Conservation (phyloP, 2,113 vertebrate genomes). For the Ceyx margarethae region DNA sequence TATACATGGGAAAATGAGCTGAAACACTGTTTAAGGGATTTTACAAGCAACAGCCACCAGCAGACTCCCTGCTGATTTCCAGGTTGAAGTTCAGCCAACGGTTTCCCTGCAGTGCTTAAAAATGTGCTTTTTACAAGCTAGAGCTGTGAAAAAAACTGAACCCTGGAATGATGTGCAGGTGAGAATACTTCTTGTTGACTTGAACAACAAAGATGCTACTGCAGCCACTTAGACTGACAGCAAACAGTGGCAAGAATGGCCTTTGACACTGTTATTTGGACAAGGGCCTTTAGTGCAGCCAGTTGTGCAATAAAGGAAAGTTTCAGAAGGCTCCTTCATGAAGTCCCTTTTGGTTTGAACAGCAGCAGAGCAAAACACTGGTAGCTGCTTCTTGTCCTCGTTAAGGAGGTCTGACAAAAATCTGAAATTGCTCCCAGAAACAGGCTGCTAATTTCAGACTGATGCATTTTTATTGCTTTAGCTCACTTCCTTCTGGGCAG, state of each 20-base stretch:
- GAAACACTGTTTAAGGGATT: neutral
- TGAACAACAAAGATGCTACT: neutral
- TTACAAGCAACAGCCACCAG: neutral
- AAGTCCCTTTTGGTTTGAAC: neutral
- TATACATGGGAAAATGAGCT: neutral
- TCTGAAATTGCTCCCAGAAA: neutral
- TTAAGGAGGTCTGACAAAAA: neutral
- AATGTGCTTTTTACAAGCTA: neutral
- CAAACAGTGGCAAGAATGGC: neutral
- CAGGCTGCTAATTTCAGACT: neutral
- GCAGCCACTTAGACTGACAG: neutral
- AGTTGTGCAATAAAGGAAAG: neutral
- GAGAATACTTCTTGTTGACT: neutral
- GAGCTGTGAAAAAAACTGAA: neutral
- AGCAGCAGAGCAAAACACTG: neutral
- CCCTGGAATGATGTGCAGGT: neutral
- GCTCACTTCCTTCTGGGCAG: constrained; percentile 47
- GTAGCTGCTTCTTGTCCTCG: neutral
- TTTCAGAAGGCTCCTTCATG: neutral
- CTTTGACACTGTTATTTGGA: neutral
- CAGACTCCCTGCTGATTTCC: neutral
- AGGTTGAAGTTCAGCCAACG: neutral
- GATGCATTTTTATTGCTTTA: constrained; percentile 40
- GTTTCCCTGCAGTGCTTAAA: neutral
- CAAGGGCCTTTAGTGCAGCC: neutral